Percentiles rank a stretch among this genome's conserved stretches.
These are phyloP conservation scores for Mungos mungo DNA, from an alignment of 2,113 vertebrate genomes.

Conservation along the genomic window DNA sequence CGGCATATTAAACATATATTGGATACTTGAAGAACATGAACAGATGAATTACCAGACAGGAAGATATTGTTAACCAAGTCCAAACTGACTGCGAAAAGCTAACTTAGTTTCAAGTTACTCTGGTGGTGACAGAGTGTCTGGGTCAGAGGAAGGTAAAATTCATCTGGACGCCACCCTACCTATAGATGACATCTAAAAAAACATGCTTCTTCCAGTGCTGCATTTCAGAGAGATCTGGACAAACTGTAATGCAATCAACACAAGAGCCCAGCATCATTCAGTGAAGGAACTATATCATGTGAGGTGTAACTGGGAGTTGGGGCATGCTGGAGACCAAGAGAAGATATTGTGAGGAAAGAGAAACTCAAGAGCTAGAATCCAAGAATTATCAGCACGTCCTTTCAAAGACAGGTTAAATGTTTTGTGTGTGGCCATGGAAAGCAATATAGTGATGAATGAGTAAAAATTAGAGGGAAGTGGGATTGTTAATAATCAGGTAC, in stretches of 20 bases:
- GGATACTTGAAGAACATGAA: not conserved
- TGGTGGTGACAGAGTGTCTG: not conserved
- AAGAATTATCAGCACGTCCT: not conserved
- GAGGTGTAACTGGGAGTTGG: not conserved
- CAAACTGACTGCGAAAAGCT: not conserved
- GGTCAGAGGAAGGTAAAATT: not conserved
- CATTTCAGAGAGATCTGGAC: not conserved
- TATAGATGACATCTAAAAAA: not conserved
- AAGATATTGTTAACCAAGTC: not conserved
- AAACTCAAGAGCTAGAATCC: not conserved
- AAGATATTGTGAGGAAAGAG: not conserved
- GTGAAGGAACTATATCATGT: not conserved
- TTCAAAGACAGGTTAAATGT: not conserved
- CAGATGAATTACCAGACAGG: not conserved
- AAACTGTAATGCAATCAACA: not conserved
- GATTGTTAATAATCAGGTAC: not conserved
- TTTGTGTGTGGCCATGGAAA: not conserved
- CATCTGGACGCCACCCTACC: not conserved
- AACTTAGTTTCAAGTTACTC: constrained; percentile 4
- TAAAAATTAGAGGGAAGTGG: not conserved
- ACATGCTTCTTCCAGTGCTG: not conserved
- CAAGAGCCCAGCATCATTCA: not conserved
- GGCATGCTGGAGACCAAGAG: not conserved
- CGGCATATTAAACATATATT: not conserved
- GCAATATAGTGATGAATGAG: not conserved